Evolutionary conservation across 2,797 vertebrate species (phyloP).

Genomic region (Salarias fasciatus): DNA sequence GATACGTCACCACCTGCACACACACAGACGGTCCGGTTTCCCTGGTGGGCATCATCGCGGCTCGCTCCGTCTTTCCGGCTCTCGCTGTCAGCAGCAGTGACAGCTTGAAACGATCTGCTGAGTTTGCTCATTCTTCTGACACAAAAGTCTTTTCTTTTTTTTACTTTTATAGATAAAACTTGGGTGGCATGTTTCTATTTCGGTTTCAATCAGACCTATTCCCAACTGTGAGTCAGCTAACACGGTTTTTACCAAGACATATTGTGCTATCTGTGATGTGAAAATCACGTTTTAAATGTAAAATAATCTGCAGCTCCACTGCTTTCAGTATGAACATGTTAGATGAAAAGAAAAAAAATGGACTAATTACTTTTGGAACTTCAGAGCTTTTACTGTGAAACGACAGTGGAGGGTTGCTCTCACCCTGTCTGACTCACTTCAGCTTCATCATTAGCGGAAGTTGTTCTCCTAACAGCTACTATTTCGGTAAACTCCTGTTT

Average conservation of each 20-base stretch:
- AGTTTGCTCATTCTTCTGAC: slow-evolving; percentile 29
- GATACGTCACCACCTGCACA: slow-evolving; percentile 93
- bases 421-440: too few species aligned
- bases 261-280: not conserved
- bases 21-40: slow-evolving; percentile 19
- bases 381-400: too few species aligned
- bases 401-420: too few species aligned
- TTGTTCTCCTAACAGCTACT: too few species aligned
- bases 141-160: slow-evolving; percentile 27
- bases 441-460: too few species aligned
- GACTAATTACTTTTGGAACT: too few species aligned
- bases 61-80: slow-evolving; percentile 30
- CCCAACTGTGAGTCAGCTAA: not conserved
- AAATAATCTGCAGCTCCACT: too few species aligned
- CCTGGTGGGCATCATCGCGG: slow-evolving; percentile 17
- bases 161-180: slow-evolving; percentile 10
- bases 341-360: too few species aligned
- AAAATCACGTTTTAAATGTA: too few species aligned
- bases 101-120: slow-evolving; percentile 27
- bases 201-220: slow-evolving; percentile 1
- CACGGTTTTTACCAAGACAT: not conserved
- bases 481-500: too few species aligned
- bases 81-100: slow-evolving; percentile 30
- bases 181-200: slow-evolving; percentile 13
- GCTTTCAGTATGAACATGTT: too few species aligned